These are phyloP conservation scores for Protosalanx chinensis DNA, from an alignment of 2,797 vertebrate species.

Conservation along the genomic window DNA sequence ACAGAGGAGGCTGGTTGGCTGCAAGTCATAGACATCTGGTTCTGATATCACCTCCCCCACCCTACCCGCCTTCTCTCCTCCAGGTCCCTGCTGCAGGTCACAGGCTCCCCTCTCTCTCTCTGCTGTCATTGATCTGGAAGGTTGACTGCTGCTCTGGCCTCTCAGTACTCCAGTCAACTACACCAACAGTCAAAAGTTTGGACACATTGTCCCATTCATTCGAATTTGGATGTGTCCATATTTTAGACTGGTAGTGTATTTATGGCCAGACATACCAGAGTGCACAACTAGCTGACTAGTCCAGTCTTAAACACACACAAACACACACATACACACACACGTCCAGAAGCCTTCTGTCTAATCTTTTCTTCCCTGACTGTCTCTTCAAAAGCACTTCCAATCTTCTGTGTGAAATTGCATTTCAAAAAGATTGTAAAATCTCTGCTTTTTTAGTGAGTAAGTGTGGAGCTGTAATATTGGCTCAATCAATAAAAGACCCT, in stretches of 20 bases:
- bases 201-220: too few species aligned
- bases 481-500: not conserved
- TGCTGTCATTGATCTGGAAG: not conserved
- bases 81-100: not conserved
- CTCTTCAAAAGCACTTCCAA: not conserved
- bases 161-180: slow-evolving; percentile 3
- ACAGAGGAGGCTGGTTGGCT: not conserved
- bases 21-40: slow-evolving; percentile 19
- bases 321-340: not conserved
- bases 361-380: not conserved
- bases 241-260: too few species aligned
- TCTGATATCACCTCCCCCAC: slow-evolving; percentile 5
- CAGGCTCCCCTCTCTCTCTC: not conserved
- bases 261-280: not conserved
- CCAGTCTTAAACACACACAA: not conserved
- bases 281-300: not conserved
- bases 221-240: too few species aligned
- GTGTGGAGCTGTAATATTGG: not conserved
- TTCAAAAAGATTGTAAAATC: not conserved
- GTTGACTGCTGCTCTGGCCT: not conserved
- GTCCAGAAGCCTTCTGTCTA: not conserved
- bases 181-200: too few species aligned
- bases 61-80: not conserved
- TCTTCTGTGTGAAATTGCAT: not conserved
- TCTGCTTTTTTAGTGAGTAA: not conserved